These are phyloP conservation scores for Arbacia lixula DNA, from an alignment of 53 echinoderm and acorn worm species.

Conservation along the genomic window DNA sequence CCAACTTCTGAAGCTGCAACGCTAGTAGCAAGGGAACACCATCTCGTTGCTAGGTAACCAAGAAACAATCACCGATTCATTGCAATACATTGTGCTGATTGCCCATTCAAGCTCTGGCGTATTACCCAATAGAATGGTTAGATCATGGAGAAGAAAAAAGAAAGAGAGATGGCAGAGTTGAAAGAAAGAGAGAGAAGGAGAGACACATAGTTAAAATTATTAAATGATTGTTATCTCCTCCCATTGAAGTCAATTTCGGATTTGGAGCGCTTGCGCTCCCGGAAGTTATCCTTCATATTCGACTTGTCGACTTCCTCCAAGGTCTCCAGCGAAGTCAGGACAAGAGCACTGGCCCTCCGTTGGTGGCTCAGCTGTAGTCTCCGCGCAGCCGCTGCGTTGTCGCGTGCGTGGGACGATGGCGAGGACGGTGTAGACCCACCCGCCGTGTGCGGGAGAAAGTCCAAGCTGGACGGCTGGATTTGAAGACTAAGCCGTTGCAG, in stretches of 20 bases:
- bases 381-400: constrained; percentile 19
- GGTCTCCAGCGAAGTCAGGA: constrained; percentile 68
- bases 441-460: constrained; percentile 16
- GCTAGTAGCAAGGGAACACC: no score
- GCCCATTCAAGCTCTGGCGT: no score
- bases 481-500: constrained; percentile 54
- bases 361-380: constrained; percentile 44
- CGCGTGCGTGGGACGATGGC: constrained; percentile 45
- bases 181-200: no score
- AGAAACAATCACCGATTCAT: no score
- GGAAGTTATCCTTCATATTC: constrained; percentile 18
- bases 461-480: constrained; percentile 50
- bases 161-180: no score
- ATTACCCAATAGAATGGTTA: no score
- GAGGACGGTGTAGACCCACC: constrained; percentile 51
- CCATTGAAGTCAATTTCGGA: constrained; percentile 41
- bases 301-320: constrained; percentile 57
- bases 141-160: no score
- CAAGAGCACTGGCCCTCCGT: constrained; percentile 66
- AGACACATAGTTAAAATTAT: no score
- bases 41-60: no score
- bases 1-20: no score
- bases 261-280: constrained; percentile 36
- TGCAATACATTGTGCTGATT: no score
- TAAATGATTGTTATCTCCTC: constrained; percentile 40